A percentile compares a stretch with the other conserved stretches of the same genome.
phyloP scores from a whole-genome alignment of 2,797 vertebrate genomes.

The Paratrypauchen microcephalus region DNA sequence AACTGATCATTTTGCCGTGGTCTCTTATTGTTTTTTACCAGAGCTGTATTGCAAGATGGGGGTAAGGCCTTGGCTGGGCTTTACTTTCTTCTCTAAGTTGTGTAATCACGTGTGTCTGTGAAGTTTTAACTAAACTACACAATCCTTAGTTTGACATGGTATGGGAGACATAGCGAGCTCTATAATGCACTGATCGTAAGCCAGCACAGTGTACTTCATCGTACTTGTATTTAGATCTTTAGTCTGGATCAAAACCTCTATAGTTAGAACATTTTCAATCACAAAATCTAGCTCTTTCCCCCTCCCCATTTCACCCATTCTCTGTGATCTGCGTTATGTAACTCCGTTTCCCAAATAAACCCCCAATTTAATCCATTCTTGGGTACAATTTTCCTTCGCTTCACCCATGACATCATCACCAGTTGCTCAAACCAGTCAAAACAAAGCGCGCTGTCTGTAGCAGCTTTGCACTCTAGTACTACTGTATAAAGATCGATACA shows the following conservation, averaged over 20 bases:
- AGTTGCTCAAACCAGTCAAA: constrained; percentile 21
- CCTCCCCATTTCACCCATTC: neutral
- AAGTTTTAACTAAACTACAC: no score
- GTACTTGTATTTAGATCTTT: neutral
- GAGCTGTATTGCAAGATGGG: neutral
- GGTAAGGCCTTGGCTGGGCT: neutral
- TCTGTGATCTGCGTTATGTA: neutral
- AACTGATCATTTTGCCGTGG: no score
- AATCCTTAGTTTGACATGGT: no score
- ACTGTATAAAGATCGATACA: constrained; percentile 9
- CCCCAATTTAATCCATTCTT: constrained; percentile 16
- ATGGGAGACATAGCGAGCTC: no score
- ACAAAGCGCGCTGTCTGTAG: constrained; percentile 24
- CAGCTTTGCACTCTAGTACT: constrained; percentile 25
- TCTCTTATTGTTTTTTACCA: no score
- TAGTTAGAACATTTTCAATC: neutral
- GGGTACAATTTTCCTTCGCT: constrained; percentile 12
- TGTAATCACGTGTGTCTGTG: neutral
- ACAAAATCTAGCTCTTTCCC: neutral
- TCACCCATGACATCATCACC: constrained; percentile 34
- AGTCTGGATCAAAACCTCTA: neutral
- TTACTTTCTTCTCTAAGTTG: neutral
- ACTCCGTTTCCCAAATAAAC: neutral
- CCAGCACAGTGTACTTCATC: no score
- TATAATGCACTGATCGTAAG: neutral